Evolutionary conservation across 2,113 vertebrate genomes (phyloP), one percentile per base, ranked within the genome.

Genomic region (Pelvicachromis taeniatus): DNA sequence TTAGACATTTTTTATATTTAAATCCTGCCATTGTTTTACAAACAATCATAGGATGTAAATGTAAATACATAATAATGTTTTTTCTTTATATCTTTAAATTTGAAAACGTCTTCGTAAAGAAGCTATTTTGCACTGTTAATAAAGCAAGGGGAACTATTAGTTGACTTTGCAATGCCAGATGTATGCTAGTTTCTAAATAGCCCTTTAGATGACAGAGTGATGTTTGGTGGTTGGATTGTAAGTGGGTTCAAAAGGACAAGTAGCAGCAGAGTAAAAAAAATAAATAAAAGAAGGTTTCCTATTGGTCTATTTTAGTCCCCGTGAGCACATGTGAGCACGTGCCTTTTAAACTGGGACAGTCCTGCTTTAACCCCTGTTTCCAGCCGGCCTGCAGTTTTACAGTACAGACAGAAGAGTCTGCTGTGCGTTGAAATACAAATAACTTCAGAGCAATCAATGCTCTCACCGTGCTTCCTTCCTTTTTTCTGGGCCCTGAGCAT

Each of bases 341-440:
- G 87, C 92, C 94, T 88, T 92, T 95, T 95, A 93, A 73, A 95
- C 92, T 95, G 91, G 96, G 95, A 95, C 95, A 80, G 84, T 96
- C 93, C 89, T 94, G 92, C 88, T 95, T 95, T 95, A 94, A 95
- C 97, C 95, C 94, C 93, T 91, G 94, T 91, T 92, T 93, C 94
- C 85, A 91, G 92, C 89, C 88, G 33, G 93, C 88, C 89, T 90
- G 81, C 81, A 85, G 87, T 78, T 1, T n/a, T 70, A 83, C 84
- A 86, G 81, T 82, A 11, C n/a, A 78, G 65, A 65, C 70, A 63
- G 19, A 52, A 56, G 13, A 31, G 2, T 58, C 53, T 84, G 48
- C 75, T 58, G 29, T 80, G 35, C 29, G 77, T 73, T 52, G 31
- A 70, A 58, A 86, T 21, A 8, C 45, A 23, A 77, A 77, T 75